Conservation (phyloP, 2,888 invertebrate genomes). For the Ommatoiulus sabulosus region DNA sequence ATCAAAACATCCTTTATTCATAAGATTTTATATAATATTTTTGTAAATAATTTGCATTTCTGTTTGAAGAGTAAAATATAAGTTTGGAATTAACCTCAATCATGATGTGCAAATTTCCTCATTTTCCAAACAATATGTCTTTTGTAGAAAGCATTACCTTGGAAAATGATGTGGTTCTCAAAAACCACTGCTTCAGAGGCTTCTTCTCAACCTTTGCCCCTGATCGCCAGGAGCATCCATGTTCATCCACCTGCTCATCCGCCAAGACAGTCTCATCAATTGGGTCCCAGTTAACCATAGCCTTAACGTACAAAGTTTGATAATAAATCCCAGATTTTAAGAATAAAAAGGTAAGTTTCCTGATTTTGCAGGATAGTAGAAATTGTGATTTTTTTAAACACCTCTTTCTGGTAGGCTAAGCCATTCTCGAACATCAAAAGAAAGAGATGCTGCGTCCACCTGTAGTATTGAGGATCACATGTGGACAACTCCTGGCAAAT, state of each 20-base stretch:
- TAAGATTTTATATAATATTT: no score
- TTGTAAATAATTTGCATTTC: no score
- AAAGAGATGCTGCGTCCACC: slow-evolving; percentile 96
- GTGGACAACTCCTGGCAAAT: slow-evolving; percentile 80
- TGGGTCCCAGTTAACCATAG: slow-evolving; percentile 99
- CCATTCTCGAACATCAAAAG: slow-evolving; percentile 85
- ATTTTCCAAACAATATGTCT: no score
- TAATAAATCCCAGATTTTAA: slow-evolving; percentile 67
- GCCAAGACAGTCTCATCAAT: slow-evolving; percentile 97
- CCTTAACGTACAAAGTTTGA: no score
- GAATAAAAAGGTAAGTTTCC: no score
- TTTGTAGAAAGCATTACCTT: no score
- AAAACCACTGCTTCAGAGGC: slow-evolving; percentile 71
- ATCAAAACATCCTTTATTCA: no score
- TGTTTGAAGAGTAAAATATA: no score
- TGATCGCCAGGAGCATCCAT: slow-evolving; percentile 94
- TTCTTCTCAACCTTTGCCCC: slow-evolving; percentile 83
- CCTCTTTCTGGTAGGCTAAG: slow-evolving; percentile 87
- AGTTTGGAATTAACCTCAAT: no score
- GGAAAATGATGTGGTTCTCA: slow-evolving; percentile 69
- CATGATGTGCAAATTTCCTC: no score
- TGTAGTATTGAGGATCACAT: slow-evolving; percentile 87
- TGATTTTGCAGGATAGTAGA: no score
- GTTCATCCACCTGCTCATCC: slow-evolving; percentile 95
- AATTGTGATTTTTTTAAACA: no score